Evolutionary conservation across 2,797 vertebrate genomes (phyloP).

Genomic region (Sandelia bainsii): DNA sequence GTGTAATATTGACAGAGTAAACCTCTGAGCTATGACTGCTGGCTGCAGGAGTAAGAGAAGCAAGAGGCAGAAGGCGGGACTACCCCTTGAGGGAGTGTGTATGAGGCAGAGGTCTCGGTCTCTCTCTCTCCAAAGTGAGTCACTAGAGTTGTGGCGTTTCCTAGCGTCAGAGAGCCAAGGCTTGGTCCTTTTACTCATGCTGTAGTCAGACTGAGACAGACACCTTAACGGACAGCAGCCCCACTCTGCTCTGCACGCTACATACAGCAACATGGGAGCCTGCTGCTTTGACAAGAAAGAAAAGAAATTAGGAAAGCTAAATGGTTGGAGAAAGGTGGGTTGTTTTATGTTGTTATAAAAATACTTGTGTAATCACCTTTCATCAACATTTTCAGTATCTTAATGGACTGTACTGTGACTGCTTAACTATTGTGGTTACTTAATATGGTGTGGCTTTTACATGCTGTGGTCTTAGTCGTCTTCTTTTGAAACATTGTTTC

Average conservation of each 20-base stretch:
- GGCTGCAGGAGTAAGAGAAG: slow-evolving; percentile 42
- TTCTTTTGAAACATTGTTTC: background rate
- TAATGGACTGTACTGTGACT: background rate
- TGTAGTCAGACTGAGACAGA: slow-evolving; percentile 70
- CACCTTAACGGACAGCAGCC: slow-evolving; percentile 65
- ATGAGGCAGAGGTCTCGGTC: slow-evolving; percentile 45
- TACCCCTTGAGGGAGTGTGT: slow-evolving; percentile 69
- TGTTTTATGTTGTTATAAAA: too few relatives aligned
- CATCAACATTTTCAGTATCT: background rate
- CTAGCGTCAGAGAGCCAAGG: slow-evolving; percentile 64
- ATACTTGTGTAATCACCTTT: background rate
- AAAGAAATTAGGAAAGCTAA: slow-evolving; percentile 83
- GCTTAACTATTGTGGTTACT: slow-evolving; percentile 4
- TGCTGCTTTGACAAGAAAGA: slow-evolving; percentile 87
- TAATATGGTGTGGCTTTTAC: background rate
- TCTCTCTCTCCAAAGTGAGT: slow-evolving; percentile 60
- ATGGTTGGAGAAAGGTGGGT: slow-evolving; percentile 86
- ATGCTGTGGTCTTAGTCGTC: background rate
- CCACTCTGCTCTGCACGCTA: slow-evolving; percentile 51
- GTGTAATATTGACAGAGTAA: slow-evolving; percentile 64
- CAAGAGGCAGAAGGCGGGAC: slow-evolving; percentile 67
- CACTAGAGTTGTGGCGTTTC: slow-evolving; percentile 72
- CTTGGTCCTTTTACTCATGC: slow-evolving; percentile 66
- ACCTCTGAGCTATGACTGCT: slow-evolving; percentile 43
- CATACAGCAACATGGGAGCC: slow-evolving; percentile 84